Base-by-base conservation (phyloP, 1,140 invertebrate genomes). In the Aphaenogaster floridana region DNA sequence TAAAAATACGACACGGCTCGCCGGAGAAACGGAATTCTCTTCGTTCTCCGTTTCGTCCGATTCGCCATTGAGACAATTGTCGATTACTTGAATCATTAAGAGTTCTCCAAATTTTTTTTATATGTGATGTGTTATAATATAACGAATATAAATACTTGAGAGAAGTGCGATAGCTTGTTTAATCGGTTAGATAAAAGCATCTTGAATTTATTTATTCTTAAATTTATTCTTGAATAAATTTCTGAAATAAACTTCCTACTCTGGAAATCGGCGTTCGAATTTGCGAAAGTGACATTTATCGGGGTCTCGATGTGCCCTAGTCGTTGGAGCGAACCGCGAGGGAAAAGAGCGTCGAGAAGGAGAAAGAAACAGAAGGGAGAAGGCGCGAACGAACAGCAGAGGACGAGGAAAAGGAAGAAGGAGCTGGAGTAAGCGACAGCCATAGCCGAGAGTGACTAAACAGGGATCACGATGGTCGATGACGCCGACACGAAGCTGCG, bases 361-460 rank as follows among this genome's bases (percentile, higher is more conserved):
- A 17, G n/a, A 48, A 52, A 21, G 54, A 87, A 11, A 21, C 9
- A 57, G 17, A 42, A 48, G 13, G 34, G 45, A 34, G 9, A 21
- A 48, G 17, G 64, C 64, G 11, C 9, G 34, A 81, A 28, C 9
- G 15, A 7, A n/a, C 4, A 3, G 15, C 28, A 15, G 13, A 57
- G 15, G 28, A 57, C 13, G 39, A 80, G 6, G 39, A 59, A 71
- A 45, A 81, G 39, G 39, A 68, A 48, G 45, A 80, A 80, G 48
- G 63, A 59, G 36, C 11, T 8, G 36, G 54, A 59, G 15, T 11
- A 54, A 42, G 50, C 69, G 42, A 50, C 17, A 17, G 59, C 34
- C 78, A 81, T 86, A 87, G 15, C 69, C 54, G 76, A 80, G 50
- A 86, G 13, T 42, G 61, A 81, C 66, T 81, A 81, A 81, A 81